phyloP scores from a whole-genome alignment of 2,888 invertebrate species.

The Megaustenia siamemsis region DNA sequence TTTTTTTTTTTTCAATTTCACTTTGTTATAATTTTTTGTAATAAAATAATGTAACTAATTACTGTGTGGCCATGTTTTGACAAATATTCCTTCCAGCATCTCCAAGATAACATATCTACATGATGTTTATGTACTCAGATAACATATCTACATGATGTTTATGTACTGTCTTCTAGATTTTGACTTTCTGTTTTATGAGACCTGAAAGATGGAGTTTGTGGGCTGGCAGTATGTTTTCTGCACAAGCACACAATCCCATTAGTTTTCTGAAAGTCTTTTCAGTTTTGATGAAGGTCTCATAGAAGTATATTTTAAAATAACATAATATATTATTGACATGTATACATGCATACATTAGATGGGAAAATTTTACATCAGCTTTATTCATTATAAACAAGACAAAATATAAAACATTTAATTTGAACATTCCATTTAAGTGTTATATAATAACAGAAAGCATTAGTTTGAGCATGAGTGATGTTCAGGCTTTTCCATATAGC shows the following conservation, averaged over 20 bases:
- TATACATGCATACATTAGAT: no score
- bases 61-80: background rate
- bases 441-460: no score
- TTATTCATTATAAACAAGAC: no score
- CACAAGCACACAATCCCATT: background rate
- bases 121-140: background rate
- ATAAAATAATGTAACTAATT: no score
- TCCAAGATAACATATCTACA: background rate
- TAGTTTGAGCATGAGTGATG: no score
- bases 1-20: no score
- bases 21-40: no score
- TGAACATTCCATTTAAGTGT: no score
- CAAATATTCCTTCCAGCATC: background rate
- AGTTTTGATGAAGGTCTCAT: conserved; percentile 38
- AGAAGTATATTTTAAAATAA: background rate
- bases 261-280: background rate
- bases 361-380: no score
- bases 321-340: background rate
- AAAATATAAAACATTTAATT: no score
- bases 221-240: background rate
- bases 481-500: no score
- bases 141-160: background rate
- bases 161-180: background rate
- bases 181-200: background rate
- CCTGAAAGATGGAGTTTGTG: background rate